Evolutionary conservation across 2,113 vertebrate species (phyloP).

Genomic region (Burhinus bistriatus): DNA sequence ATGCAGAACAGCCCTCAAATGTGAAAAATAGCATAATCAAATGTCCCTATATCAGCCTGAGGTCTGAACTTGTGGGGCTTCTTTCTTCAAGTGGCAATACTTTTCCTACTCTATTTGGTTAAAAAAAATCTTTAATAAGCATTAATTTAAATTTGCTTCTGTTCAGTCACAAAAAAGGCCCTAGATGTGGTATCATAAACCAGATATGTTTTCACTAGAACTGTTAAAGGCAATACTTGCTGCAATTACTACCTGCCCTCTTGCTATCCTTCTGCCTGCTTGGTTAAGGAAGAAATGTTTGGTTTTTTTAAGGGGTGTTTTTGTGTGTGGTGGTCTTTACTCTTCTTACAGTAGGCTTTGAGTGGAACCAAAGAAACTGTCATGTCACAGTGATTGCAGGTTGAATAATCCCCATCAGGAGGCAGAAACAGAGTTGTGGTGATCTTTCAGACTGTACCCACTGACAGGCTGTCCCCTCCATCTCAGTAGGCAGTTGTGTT

Average conservation of each 20-base stretch:
- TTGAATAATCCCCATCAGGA: neutral
- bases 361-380: neutral
- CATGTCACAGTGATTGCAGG: neutral
- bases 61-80: neutral
- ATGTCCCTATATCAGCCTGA: neutral
- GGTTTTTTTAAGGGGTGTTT: too few relatives aligned
- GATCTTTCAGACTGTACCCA: neutral
- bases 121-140: neutral
- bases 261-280: neutral
- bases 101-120: neutral
- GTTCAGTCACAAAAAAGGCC: neutral
- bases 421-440: neutral
- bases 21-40: neutral
- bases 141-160: neutral
- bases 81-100: neutral
- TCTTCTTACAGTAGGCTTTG: neutral
- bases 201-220: neutral
- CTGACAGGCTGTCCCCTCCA: neutral
- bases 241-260: neutral
- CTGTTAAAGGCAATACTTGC: neutral
- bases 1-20: neutral
- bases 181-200: neutral
- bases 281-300: neutral
- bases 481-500: neutral
- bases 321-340: neutral